Evolutionary conservation across 2,888 invertebrate species (phyloP), one percentile per base, ranked within the genome.

Genomic region (Hirtodrosophila alboralis): DNA sequence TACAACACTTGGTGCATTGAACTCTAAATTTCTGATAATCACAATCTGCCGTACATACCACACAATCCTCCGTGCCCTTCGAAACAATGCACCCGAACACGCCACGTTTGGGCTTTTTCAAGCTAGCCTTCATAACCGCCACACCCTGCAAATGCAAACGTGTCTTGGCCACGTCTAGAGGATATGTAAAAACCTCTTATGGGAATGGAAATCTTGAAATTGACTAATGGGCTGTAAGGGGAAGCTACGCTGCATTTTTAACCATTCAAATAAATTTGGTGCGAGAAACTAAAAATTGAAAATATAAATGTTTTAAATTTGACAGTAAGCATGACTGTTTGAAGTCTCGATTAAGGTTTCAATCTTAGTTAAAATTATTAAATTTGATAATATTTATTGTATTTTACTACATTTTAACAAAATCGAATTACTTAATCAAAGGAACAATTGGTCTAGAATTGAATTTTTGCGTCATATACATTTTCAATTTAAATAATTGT

Each of bases 281-380:
- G 4, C n/a, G 2, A 23, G n/a, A n/a, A n/a, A n/a, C n/a, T n/a
- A 21, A 10, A 18, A 4, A n/a, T 14, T 2, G 1, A 18, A 30
- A 2, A 16, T 8, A 2, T 18, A 16, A 10, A 12, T 1, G 9
- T 34, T 26, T 6, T 8, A 2, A 10, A n/a, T 34, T 16, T 10
- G 10, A 27, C 8, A 41, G 2, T 18, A 18, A 5, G 18, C 5
- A 18, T 18, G 18, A 18, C 4, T 18, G 5, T 18, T n/a, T 18
- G 18, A 18, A 23, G 23, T 8, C 23, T 23, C 2, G 23, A 97
- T 97, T 97, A 97, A 0, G 97, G 97, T 0, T 97, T 97, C 91
- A 97, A 93, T 57, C 97, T 91, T 87, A 97, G 93, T 96, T 96
- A 97, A 12, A 96, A 94, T 0, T 97, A n/a, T n/a, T n/a, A n/a